Evolutionary conservation across 1,140 invertebrate genomes (phyloP).

Genomic region (Drosophila azteca): DNA sequence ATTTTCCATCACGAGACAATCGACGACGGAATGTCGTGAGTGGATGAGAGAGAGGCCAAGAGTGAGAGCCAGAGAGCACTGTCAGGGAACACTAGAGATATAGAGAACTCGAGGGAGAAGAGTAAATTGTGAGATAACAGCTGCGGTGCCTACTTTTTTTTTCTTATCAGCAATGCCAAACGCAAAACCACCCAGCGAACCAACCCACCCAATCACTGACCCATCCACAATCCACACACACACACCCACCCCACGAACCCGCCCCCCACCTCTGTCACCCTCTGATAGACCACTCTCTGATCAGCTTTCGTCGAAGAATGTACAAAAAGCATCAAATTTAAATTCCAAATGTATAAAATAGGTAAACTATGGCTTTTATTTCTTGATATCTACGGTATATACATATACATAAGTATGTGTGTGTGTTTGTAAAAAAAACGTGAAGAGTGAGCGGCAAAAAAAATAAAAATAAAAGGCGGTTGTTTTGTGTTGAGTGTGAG

Average conservation of each 20-base stretch:
- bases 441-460: slow-evolving; percentile 52
- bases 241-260: neutral
- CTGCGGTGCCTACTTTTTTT: slow-evolving; percentile 23
- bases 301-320: no score
- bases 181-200: neutral
- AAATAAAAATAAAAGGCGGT: slow-evolving; percentile 30
- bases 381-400: slow-evolving; percentile 44
- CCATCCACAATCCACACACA: slow-evolving; percentile 4
- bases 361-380: slow-evolving; percentile 49
- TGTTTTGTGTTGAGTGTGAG: slow-evolving; percentile 28
- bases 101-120: neutral
- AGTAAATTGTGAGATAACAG: slow-evolving; percentile 40
- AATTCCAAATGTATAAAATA: slow-evolving; percentile 57
- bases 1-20: slow-evolving; percentile 69
- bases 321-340: slow-evolving; percentile 17
- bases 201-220: slow-evolving; percentile 1
- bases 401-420: slow-evolving; percentile 10
- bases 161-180: slow-evolving; percentile 46
- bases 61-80: neutral
- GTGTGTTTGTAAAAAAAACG: slow-evolving; percentile 4
- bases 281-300: no score
- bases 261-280: neutral
- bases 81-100: neutral
- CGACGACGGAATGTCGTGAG: slow-evolving; percentile 33
- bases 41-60: neutral